phyloP scores from a whole-genome alignment of 2,888 invertebrate species.

The Autographa gamma region DNA sequence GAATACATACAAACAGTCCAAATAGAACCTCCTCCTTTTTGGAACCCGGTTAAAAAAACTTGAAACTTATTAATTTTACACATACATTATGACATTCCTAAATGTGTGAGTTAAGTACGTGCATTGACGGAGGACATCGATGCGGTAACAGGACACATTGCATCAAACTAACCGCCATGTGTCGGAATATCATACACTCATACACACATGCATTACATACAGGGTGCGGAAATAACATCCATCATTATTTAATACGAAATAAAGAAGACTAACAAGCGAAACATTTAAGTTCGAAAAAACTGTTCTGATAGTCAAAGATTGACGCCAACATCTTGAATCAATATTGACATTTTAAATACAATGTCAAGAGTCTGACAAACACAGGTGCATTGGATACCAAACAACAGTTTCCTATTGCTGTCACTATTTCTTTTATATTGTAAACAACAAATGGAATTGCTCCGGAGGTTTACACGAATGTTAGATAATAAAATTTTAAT shows the following conservation, averaged over 20 bases:
- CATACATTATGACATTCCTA: neutral
- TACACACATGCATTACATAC: constrained; percentile 7
- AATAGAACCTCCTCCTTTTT: no score
- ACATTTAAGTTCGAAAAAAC: no score
- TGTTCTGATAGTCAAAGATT: neutral
- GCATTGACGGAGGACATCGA: constrained; percentile 15
- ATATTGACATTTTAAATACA: neutral
- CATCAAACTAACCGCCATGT: constrained; percentile 24
- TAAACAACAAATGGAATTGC: no score
- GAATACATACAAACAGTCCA: no score
- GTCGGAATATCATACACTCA: constrained; percentile 35
- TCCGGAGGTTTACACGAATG: no score
- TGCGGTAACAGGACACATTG: constrained; percentile 11
- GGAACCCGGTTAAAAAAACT: no score
- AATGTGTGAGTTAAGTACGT: neutral
- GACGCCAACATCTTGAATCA: neutral
- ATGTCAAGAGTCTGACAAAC: neutral
- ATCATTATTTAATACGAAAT: neutral
- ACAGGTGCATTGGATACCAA: neutral
- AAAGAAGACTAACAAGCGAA: neutral
- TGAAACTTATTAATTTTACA: neutral
- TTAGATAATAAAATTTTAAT: no score
- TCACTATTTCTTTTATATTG: neutral
- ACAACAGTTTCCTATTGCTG: neutral
- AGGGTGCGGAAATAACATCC: neutral